phyloP scores from a whole-genome alignment of 2,797 vertebrate genomes.

The Chromobotia macracanthus region DNA sequence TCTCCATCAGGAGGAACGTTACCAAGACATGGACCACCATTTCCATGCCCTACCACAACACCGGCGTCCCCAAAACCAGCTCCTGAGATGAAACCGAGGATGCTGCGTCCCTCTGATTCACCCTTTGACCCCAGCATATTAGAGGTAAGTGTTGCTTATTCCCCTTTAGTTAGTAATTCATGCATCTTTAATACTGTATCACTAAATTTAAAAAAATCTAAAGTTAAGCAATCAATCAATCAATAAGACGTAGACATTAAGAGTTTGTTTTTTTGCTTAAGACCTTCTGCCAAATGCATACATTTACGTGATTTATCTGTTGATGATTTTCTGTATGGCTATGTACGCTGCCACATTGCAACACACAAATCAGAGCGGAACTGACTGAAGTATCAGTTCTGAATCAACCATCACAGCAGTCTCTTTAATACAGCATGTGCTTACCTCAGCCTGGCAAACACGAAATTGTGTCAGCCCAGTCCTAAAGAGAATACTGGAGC shows the following conservation, averaged over 20 bases:
- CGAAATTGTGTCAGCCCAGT: slow-evolving; percentile 58
- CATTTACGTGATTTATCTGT: background rate
- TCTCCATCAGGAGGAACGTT: slow-evolving; percentile 69
- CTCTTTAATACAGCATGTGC: slow-evolving; percentile 27
- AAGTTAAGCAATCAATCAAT: background rate
- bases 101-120: slow-evolving; percentile 75
- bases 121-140: slow-evolving; percentile 80
- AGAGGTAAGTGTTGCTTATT: slow-evolving; percentile 72
- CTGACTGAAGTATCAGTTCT: background rate
- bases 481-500: slow-evolving; percentile 53
- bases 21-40: slow-evolving; percentile 78
- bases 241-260: background rate
- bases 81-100: slow-evolving; percentile 75
- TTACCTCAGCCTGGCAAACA: slow-evolving; percentile 34
- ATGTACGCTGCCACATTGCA: background rate
- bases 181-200: background rate
- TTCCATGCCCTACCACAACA: slow-evolving; percentile 68
- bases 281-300: no score
- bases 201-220: background rate
- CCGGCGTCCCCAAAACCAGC: slow-evolving; percentile 64
- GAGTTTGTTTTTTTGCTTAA: background rate
- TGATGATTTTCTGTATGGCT: background rate
- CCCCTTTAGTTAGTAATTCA: no score
- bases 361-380: background rate
- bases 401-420: slow-evolving; percentile 35